Base-by-base conservation (phyloP, 2,888 invertebrate genomes). In the Oegoconia quadripuncta region DNA sequence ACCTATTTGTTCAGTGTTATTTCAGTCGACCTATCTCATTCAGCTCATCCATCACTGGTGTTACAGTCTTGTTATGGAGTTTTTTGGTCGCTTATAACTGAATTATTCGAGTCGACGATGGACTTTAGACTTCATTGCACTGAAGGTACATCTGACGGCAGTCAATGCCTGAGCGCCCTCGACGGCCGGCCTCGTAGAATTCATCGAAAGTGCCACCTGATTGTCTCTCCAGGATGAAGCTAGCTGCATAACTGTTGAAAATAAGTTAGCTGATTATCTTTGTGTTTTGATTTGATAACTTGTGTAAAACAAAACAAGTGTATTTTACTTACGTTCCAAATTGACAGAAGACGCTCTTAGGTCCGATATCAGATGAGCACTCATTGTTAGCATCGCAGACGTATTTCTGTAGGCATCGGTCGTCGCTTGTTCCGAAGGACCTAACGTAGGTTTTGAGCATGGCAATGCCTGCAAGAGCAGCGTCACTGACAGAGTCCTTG, bases 301-400 rank as follows among this genome's bases (percentile, higher is more conserved):
- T 15, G n/a, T 16, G 34, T 4, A 12, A 3, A 20, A 9, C 28
- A 30, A 4, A 27, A 37, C n/a, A 17, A 7, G 4, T n/a, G 20
- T 9, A 23, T 6, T 23, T 35, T 49, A 91, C 95, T 93, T 86
- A 97, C 96, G 95, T 95, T 92, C 96, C 96, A 60, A 97, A 89
- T 81, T 97, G 96, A 67, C 97, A 97, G 90, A 96, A 95, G 59
- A 97, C 92, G 61, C 95, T 94, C 88, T 93, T 89, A 80, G 93
- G 89, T 79, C 93, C 93, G 50, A 93, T 92, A 69, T 95, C 96
- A 34, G 91, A 89, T 17, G 94, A 90, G 75, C 97, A 97, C 64
- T 97, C 96, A 34, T 90, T 92, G 76, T 95, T 96, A 15, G 97
- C 97, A 59, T 97, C 95, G 69, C 97, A 97, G 53, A 97, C 90